Base-by-base conservation (phyloP, 2,113 vertebrate species). In the Castor canadensis region DNA sequence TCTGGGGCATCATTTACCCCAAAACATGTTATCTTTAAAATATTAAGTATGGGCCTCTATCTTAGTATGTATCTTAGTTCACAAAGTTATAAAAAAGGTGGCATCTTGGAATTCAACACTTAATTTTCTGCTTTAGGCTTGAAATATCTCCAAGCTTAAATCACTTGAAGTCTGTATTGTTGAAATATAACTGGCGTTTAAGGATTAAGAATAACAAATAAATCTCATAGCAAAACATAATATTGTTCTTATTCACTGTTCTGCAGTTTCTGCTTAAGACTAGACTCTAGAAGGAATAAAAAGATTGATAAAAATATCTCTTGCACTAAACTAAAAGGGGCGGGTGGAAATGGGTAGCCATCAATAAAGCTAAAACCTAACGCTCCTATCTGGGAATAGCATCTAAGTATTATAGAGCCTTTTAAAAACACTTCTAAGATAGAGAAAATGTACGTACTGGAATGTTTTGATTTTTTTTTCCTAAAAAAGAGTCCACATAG, bases 121-220 rank as follows among this genome's bases (percentile, higher is more conserved):
- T 58, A 89, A 92, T 64, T 92, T 56, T 95, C 81, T 91, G n/a
- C n/a, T 92, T 77, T 69, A 79, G 79, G 76, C 17, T 49, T 88
- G 49, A 81, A 40, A n/a, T 24, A 45, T 67, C 38, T 93, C 45
- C 60, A 88, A 76, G 67, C 43, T 77, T 67, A 15, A 89, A 76
- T 93, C 30, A 89, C 32, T 85, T 95, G 26, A 88, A 77, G 62
- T 92, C 43, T 49, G 72, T 45, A 89, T 0, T 83, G 28, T 22
- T 54, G 40, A 77, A 82, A 56, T 91, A 20, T 32, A 89, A 3
- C 4, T 89, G 47, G 58, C 81, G 56, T 90, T 76, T 79, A 81
- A 94, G 16, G 71, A 85, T 87, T 96, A 95, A 84, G 6, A 88
- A 91, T 76, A 52, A 72, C 12, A 95, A 54, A 92, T 58, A 85